Evolutionary conservation across 2,113 vertebrate species (phyloP), one percentile per base, ranked within the genome.

Genomic region (Melanotaenia duboulayi): DNA sequence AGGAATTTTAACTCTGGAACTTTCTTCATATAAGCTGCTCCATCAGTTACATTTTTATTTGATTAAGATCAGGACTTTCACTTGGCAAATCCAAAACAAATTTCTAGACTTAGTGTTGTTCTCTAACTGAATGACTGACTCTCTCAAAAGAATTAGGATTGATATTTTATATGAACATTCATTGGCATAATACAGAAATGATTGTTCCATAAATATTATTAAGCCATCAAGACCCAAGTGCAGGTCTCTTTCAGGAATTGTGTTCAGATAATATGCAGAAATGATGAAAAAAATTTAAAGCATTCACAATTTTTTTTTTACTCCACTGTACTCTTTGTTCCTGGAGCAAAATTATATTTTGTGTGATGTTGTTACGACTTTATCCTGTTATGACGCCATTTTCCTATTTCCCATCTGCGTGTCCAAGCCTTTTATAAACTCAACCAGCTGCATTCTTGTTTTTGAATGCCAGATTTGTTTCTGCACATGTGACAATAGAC

Each of bases 381-480:
- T 24, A 62, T 79, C 42, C 24, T 81, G 58, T 81, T 67, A 50
- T 66, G 52, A 58, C 0, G 44, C 23, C 17, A 7, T 61, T 84
- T 76, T 73, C 37, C 61, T 62, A 24, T 52, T 63, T 70, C 67
- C 58, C 19, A 11, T 51, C 39, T 74, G 65, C 55, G 49, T 74
- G 14, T 76, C 13, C 13, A 14, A 69, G 67, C 57, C 56, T 73
- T 75, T 78, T 8, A 56, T 44, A 64, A 70, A 57, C 8, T 44
- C 58, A 54, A 54, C 40, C 57, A 51, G 70, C 46, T 75, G 54
- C 58, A 67, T 68, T 82, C 50, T 83, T 65, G n/a, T 64, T 76
- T 68, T 75, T 74, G 16, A 67, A 69, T 60, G 32, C 52, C 32
- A 58, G 55, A 67, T 76, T 1, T 54, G 5, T 69, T 78, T 67